phyloP scores from a whole-genome alignment of 2,113 vertebrate genomes.

The Zingel zingel region DNA sequence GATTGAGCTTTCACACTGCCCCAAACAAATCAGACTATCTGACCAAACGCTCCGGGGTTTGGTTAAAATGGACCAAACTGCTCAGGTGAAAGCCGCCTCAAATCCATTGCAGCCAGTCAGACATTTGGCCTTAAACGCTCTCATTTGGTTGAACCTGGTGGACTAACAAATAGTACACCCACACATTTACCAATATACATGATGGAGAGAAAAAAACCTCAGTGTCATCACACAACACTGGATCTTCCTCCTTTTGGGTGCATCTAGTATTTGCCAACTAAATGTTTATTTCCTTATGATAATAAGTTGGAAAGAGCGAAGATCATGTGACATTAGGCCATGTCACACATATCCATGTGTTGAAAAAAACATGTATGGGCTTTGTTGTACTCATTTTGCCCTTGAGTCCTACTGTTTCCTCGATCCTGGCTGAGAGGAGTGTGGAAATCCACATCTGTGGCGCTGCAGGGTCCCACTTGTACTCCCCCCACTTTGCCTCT shows the following conservation, averaged over 20 bases:
- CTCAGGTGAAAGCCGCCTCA: too few relatives aligned
- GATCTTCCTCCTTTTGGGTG: background rate
- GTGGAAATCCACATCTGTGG: slow-evolving; percentile 65
- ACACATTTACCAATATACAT: slow-evolving; percentile 44
- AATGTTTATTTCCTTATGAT: background rate
- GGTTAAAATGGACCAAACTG: too few relatives aligned
- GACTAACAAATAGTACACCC: slow-evolving; percentile 58
- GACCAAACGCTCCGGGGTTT: too few relatives aligned
- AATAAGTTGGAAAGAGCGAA: background rate
- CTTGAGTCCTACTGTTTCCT: slow-evolving; percentile 2
- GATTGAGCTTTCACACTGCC: too few relatives aligned
- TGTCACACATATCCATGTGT: slow-evolving; percentile 12
- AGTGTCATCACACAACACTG: background rate
- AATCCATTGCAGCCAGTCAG: background rate
- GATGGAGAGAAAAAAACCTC: background rate
- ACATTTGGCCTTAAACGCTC: slow-evolving; percentile 30
- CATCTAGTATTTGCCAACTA: background rate
- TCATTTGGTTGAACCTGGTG: slow-evolving; percentile 18
- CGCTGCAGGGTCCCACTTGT: slow-evolving; percentile 22
- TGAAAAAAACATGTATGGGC: slow-evolving; percentile 20
- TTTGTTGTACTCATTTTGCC: slow-evolving; percentile 24
- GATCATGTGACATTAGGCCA: background rate
- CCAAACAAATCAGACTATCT: too few relatives aligned
- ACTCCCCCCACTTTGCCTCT: background rate
- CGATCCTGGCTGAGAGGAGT: slow-evolving; percentile 41